phyloP scores from a whole-genome alignment of 2,888 invertebrate species.

The Platerodrilus igneus region DNA sequence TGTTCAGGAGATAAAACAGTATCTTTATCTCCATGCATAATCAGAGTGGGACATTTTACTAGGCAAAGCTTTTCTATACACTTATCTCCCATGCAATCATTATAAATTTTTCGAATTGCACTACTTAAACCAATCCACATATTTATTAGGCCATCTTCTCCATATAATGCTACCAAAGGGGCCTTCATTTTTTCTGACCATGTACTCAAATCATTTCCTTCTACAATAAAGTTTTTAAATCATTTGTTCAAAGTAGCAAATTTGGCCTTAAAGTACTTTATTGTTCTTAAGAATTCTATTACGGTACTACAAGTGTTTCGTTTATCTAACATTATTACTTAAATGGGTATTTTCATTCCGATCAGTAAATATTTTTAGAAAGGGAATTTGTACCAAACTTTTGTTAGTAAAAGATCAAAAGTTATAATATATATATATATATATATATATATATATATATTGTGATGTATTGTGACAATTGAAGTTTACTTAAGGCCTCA shows the following conservation, averaged over 20 bases:
- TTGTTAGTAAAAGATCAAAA: no score
- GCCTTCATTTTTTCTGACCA: constrained; percentile 77
- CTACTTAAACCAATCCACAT: constrained; percentile 74
- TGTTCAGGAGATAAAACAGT: constrained; percentile 71
- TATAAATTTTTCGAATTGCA: constrained; percentile 54
- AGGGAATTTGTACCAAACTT: no score
- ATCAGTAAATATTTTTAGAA: no score
- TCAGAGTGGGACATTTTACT: constrained; percentile 70
- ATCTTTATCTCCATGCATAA: constrained; percentile 81
- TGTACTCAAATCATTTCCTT: constrained; percentile 62
- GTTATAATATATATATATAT: no score
- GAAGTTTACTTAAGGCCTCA: no score
- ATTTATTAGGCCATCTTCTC: constrained; percentile 61
- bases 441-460: no score
- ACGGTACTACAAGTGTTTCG: no score
- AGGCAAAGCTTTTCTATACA: constrained; percentile 60
- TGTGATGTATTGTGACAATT: no score
- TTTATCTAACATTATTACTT: constrained; percentile 13
- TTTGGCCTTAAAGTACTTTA: not conserved
- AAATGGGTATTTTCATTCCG: no score
- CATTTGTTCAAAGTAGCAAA: not conserved
- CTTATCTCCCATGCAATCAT: constrained; percentile 65
- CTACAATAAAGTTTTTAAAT: constrained; percentile 48
- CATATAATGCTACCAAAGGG: constrained; percentile 71
- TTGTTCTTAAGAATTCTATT: not conserved